Evolutionary conservation across 2,113 vertebrate species (phyloP).

Genomic region (Ptilorrhoa leucosticta): DNA sequence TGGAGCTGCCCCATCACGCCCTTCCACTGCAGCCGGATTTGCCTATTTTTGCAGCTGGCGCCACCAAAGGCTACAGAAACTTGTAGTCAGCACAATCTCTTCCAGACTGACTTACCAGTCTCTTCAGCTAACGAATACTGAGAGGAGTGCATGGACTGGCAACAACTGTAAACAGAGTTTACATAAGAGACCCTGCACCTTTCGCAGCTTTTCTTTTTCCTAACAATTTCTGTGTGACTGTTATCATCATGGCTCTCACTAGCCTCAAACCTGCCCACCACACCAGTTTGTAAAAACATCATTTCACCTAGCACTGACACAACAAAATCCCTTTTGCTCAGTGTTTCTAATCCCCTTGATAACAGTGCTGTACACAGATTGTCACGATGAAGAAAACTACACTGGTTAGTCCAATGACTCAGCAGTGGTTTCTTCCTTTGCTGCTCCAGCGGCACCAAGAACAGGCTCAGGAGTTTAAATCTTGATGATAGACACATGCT

Average conservation of each 20-base stretch:
- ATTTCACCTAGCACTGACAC: background rate
- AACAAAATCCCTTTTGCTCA: background rate
- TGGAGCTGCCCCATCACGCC: slow-evolving; percentile 31
- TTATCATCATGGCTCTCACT: background rate
- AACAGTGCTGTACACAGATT: background rate
- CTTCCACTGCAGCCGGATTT: background rate
- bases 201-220: background rate
- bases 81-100: slow-evolving; percentile 15
- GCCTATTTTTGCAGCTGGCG: slow-evolving; percentile 42
- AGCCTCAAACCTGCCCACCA: background rate
- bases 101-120: background rate
- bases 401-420: background rate
- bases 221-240: background rate
- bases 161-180: background rate
- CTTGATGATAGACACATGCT: background rate
- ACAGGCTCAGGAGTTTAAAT: background rate
- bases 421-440: background rate
- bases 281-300: background rate
- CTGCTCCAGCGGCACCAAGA: background rate
- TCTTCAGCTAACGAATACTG: background rate
- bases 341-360: background rate
- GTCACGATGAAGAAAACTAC: background rate
- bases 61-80: slow-evolving; percentile 36
- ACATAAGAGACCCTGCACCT: background rate
- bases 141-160: background rate